phyloP scores from a whole-genome alignment of 2,797 vertebrate species.

The Gallinago stenura region DNA sequence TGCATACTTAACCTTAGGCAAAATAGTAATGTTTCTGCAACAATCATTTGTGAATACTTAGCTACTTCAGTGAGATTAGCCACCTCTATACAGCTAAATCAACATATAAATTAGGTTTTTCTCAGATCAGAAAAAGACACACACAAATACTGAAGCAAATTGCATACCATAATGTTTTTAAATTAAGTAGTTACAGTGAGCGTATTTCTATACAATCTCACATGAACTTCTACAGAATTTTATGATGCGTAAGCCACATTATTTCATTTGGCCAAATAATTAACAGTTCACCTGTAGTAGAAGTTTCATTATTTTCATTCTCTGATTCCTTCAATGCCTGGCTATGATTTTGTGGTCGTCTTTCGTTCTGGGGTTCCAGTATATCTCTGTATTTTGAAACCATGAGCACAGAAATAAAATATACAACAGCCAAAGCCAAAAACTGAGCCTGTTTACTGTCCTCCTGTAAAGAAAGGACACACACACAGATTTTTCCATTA shows the following conservation, averaged over 20 bases:
- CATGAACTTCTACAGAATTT: not conserved
- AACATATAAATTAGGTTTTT: not conserved
- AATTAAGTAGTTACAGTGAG: not conserved
- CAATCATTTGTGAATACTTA: not conserved
- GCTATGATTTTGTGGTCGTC: slow-evolving; percentile 75
- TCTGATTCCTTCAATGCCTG: slow-evolving; percentile 80
- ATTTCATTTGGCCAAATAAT: not conserved
- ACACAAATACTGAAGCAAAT: not conserved
- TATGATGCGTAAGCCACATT: not conserved
- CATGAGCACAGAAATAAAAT: slow-evolving; percentile 99
- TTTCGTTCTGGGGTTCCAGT: slow-evolving; percentile 95
- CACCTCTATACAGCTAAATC: not conserved
- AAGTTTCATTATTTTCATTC: slow-evolving; percentile 76
- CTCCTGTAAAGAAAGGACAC: slow-evolving; percentile 82
- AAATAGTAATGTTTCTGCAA: not conserved
- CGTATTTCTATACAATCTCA: not conserved
- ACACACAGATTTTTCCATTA: slow-evolving; percentile 29
- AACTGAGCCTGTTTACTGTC: slow-evolving; percentile 99
- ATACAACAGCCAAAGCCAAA: slow-evolving; percentile 96
- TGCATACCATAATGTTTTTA: not conserved
- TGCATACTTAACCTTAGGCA: not conserved
- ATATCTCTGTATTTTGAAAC: slow-evolving; percentile 99
- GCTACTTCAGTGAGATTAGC: not conserved
- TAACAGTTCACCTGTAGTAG: slow-evolving; percentile 28
- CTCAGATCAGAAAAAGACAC: not conserved